phyloP scores from a whole-genome alignment of 2,113 vertebrate species.

The Rhynchopsitta pachyrhyncha region DNA sequence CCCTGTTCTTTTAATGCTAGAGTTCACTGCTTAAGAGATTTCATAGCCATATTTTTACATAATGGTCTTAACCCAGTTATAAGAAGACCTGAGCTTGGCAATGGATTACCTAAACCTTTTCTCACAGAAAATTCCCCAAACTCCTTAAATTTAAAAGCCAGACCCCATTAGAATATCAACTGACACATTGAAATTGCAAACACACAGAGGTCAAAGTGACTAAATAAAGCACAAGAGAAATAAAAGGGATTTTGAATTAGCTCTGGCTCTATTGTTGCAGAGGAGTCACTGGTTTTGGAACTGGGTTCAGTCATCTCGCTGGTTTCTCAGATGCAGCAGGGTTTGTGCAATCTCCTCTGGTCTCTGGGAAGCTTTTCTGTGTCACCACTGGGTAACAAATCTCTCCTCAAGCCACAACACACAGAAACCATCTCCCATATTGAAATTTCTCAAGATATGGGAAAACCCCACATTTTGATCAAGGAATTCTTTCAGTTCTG shows the following conservation, averaged over 20 bases:
- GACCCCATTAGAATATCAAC: not conserved
- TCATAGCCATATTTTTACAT: not conserved
- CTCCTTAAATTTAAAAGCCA: not conserved
- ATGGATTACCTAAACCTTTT: not conserved
- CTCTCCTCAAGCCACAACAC: not conserved
- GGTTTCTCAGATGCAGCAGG: not conserved
- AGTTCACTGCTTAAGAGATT: not conserved
- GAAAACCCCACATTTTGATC: not conserved
- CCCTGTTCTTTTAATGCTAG: not conserved
- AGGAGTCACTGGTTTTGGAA: not conserved
- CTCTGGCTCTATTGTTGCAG: not conserved
- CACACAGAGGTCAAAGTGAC: not conserved
- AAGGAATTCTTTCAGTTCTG: slow-evolving; percentile 3
- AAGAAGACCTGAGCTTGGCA: not conserved
- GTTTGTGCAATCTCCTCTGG: not conserved
- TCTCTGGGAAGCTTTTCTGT: not conserved
- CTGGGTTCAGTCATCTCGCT: not conserved
- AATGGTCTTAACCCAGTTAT: fast-evolving
- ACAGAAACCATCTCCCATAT: not conserved
- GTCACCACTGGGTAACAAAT: not conserved
- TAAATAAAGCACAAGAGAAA: not conserved
- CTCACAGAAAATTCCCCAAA: not conserved
- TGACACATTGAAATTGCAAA: not conserved
- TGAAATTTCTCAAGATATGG: not conserved
- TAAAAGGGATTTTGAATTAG: not conserved